Percentiles rank a stretch among this genome's conserved stretches.
These are phyloP conservation scores for Lordiphosa clarofinis DNA, from an alignment of 1,140 invertebrate genomes.

Conservation along the genomic window DNA sequence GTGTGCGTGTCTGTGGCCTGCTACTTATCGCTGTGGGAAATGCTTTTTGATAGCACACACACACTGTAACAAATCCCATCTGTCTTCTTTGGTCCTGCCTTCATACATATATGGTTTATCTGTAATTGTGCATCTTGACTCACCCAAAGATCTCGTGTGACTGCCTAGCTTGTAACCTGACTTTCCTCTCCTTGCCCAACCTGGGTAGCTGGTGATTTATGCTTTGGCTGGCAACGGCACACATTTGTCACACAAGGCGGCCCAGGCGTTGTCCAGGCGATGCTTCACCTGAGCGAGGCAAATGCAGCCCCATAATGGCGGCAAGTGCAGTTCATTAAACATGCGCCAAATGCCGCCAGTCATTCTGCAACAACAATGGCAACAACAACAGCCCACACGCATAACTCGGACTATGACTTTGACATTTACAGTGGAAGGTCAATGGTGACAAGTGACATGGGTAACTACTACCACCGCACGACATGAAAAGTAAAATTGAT, in stretches of 20 bases:
- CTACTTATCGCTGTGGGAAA: conserved; percentile 47
- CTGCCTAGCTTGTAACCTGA: not conserved
- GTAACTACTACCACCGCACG: not conserved
- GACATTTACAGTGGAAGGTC: conserved; percentile 30
- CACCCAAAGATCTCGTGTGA: not conserved
- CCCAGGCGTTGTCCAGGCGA: too few relatives aligned
- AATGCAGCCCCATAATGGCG: conserved; percentile 29
- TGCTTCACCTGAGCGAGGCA: conserved; percentile 2
- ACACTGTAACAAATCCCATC: conserved; percentile 46
- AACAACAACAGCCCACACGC: not conserved
- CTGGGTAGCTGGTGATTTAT: conserved; percentile 39
- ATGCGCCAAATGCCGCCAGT: conserved; percentile 31
- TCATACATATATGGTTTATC: conserved; percentile 44
- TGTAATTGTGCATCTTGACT: conserved; percentile 68
- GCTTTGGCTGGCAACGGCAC: conserved; percentile 40
- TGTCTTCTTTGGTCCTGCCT: conserved; percentile 37
- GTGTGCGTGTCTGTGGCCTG: conserved; percentile 37
- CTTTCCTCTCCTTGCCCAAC: conserved; percentile 8
- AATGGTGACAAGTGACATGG: not conserved
- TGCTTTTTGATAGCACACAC: conserved; percentile 17
- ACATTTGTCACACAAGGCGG: conserved; percentile 38
- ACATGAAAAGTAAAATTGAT: conserved; percentile 36
- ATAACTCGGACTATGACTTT: conserved; percentile 27
- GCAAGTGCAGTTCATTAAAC: conserved; percentile 47
- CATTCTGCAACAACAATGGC: conserved; percentile 10